Evolutionary conservation across 2,113 vertebrate genomes (phyloP), one percentile per base, ranked within the genome.

Genomic region (Anarrhichthys ocellatus): DNA sequence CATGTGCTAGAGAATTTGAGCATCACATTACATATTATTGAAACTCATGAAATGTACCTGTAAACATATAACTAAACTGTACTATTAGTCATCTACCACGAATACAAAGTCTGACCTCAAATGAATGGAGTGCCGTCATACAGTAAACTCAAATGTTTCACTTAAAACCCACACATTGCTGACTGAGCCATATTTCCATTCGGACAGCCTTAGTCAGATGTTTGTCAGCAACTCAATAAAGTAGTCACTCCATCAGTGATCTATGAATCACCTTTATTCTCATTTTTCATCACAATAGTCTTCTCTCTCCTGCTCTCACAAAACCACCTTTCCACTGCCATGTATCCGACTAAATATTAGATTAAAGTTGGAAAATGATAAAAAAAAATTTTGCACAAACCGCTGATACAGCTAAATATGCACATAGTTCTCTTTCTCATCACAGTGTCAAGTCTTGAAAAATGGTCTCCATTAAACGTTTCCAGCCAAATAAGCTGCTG

Each of bases 211-310:
- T 52, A 61, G 54, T 69, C 65, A 58, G 32, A 76, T 46, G 68
- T 82, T 63, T 62, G 42, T 46, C 66, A 73, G 78, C 10, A 78
- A 50, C 58, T 81, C 59, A 75, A 9, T 42, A 24, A 76, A 38
- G 70, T 56, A 3, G 2, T 78, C 24, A 54, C 27, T 72, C 63
- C 17, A 68, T 79, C 61, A 78, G 46, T 69, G 44, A 56, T 32
- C 67, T 52, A 14, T 76, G 66, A 88, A 83, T 82, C 70, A 61
- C 5, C 20, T 7, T n/a, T 36, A 61, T 27, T 34, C 32, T 72
- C 29, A 65, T 44, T 17, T 48, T 44, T 18, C 17, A 67, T 42
- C 50, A 62, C n/a, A 48, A 38, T 38, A 3, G 10, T 67, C n/a
- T 15, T 48, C 36, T 44, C 17, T 48, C 40, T 50, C 24, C 13